These are phyloP conservation scores for Lagodon rhomboides DNA, from an alignment of 2,797 vertebrate genomes.

Conservation along the genomic window DNA sequence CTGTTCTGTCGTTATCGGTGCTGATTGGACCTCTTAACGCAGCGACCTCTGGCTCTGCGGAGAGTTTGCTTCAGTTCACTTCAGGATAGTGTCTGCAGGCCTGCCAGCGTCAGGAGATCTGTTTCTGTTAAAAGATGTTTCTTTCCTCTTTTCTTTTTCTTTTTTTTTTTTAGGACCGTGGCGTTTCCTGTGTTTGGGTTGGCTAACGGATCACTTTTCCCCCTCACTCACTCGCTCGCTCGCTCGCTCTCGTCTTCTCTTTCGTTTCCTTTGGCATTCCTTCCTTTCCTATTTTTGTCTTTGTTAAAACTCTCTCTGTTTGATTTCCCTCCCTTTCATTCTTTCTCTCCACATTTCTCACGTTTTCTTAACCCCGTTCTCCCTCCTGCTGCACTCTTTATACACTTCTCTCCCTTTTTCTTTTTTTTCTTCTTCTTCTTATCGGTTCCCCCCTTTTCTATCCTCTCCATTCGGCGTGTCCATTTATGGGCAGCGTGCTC, in stretches of 20 bases:
- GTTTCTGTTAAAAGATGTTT: slow-evolving; percentile 26
- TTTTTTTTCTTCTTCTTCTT: background rate
- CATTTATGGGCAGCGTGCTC: slow-evolving; percentile 72
- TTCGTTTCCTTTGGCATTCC: slow-evolving; percentile 44
- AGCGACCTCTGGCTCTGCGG: too few species aligned
- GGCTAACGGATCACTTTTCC: slow-evolving; percentile 34
- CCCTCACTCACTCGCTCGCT: background rate
- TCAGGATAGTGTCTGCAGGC: background rate
- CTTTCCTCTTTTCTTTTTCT: background rate
- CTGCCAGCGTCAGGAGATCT: slow-evolving; percentile 5
- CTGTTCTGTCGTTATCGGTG: too few species aligned
- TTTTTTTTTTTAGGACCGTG: background rate
- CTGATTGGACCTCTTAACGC: too few species aligned
- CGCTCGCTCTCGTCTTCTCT: slow-evolving; percentile 15
- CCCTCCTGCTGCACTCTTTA: slow-evolving; percentile 11
- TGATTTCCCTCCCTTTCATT: slow-evolving; percentile 14
- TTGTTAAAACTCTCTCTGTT: slow-evolving; percentile 22
- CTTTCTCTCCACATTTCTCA: slow-evolving; percentile 16
- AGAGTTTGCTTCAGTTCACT: background rate
- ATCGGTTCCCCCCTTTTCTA: background rate
- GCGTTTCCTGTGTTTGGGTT: slow-evolving; percentile 65
- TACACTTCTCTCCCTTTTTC: background rate
- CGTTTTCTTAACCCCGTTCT: slow-evolving; percentile 16
- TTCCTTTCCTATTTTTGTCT: slow-evolving; percentile 44
- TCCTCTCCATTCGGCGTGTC: slow-evolving; percentile 48